A percentile compares a stretch with the other conserved stretches of the same genome.
Conservation (phyloP, 2,888 invertebrate species). For the Eurois occulta region DNA sequence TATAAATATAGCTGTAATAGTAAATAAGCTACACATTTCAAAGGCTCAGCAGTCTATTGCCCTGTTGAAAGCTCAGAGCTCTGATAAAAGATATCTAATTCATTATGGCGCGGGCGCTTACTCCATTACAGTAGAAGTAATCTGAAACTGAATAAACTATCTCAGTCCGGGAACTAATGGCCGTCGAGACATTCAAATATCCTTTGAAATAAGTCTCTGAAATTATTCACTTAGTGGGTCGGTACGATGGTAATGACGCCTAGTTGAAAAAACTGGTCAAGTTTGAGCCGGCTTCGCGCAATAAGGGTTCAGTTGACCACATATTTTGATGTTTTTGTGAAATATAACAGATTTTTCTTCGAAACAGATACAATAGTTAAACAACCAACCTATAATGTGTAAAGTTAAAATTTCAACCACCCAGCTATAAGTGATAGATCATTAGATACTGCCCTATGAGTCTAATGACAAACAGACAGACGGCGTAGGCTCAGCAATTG, state of each 20-base stretch:
- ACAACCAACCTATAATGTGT: not conserved
- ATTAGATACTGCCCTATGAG: not conserved
- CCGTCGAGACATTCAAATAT: conserved; percentile 58
- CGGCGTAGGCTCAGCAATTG: not conserved
- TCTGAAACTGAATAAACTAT: conserved; percentile 63
- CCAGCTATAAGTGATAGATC: not conserved
- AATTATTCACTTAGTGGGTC: conserved; percentile 54
- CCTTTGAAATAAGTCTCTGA: conserved; percentile 53
- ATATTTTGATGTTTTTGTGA: not conserved
- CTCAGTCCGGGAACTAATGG: conserved; percentile 46
- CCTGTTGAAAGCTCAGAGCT: conserved; percentile 26
- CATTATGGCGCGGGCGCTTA: conserved; percentile 34
- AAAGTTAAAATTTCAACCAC: not conserved
- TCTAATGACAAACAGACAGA: not conserved
- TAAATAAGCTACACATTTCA: not conserved
- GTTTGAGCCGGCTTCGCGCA: not conserved
- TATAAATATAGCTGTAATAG: not conserved
- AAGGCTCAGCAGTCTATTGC: conserved; percentile 7
- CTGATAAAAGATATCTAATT: conserved; percentile 52
- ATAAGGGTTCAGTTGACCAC: not conserved
- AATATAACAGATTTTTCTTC: not conserved
- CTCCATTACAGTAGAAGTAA: conserved; percentile 48
- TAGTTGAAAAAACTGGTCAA: conserved; percentile 53
- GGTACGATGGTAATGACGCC: conserved; percentile 52
- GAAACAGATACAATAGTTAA: not conserved